Percentiles rank a stretch among this genome's conserved stretches.
These are phyloP conservation scores for Amphipyra tragopoginis DNA, from an alignment of 2,888 invertebrate species.

Conservation along the genomic window DNA sequence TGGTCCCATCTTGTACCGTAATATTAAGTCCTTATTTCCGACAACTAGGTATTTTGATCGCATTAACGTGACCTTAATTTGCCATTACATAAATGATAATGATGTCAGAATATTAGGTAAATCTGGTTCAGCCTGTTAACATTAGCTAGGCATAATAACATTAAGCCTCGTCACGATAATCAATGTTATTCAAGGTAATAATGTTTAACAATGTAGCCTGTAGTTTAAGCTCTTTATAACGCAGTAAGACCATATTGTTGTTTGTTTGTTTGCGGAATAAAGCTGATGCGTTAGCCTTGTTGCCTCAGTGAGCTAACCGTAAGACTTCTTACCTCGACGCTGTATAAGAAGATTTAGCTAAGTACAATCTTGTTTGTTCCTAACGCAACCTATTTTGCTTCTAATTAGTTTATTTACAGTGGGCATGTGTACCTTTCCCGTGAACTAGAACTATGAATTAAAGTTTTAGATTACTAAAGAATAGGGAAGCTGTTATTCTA, in stretches of 20 bases:
- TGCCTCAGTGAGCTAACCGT: constrained; percentile 17
- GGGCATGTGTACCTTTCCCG: background rate
- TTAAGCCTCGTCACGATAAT: constrained; percentile 21
- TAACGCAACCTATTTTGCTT: constrained; percentile 4
- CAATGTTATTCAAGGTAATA: constrained; percentile 23
- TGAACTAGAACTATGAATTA: background rate
- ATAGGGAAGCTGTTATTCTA: too few species aligned
- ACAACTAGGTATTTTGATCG: constrained; percentile 22
- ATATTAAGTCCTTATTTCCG: constrained; percentile 12
- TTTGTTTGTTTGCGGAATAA: constrained; percentile 35
- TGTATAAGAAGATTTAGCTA: constrained; percentile 34
- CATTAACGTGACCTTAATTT: constrained; percentile 36
- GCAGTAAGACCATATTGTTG: constrained; percentile 4
- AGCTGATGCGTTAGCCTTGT: constrained; percentile 29
- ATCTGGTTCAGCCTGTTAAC: constrained; percentile 28
- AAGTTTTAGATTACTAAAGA: background rate
- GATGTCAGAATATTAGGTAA: constrained; percentile 27
- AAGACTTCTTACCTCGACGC: constrained; percentile 13
- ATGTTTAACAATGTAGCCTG: constrained; percentile 25
- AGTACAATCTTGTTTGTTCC: constrained; percentile 36
- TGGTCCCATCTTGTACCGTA: background rate
- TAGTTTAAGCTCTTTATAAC: constrained; percentile 17
- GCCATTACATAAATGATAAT: constrained; percentile 31
- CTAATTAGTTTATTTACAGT: constrained; percentile 5
- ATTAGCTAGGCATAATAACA: constrained; percentile 8